Percentiles rank a stretch among this genome's conserved stretches.
Evolutionary conservation across 1,140 invertebrate genomes (phyloP).

Genomic region (Campoletis sonorensis): DNA sequence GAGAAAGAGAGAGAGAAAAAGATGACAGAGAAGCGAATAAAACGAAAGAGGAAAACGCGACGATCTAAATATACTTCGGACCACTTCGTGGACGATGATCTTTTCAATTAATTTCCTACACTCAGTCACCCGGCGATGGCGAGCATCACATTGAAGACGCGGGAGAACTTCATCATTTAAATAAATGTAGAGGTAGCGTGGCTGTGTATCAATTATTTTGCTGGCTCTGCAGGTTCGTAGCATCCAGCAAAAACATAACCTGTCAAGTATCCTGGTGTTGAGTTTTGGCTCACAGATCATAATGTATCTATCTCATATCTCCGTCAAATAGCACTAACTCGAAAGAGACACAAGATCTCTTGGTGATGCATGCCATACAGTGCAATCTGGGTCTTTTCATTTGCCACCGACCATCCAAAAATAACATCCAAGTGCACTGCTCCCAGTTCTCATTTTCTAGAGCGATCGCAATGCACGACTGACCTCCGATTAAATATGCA

Average conservation of each 20-base stretch:
- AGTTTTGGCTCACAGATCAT: background rate
- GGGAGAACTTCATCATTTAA: constrained; percentile 53
- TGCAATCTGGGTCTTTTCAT: constrained; percentile 27
- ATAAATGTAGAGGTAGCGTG: constrained; percentile 62
- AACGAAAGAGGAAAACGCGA: constrained; percentile 30
- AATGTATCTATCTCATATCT: constrained; percentile 18
- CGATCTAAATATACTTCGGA: constrained; percentile 30
- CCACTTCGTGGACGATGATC: background rate
- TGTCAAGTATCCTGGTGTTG: background rate
- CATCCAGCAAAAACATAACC: background rate
- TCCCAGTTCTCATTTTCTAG: constrained; percentile 18
- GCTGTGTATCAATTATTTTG: constrained; percentile 66
- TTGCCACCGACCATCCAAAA: constrained; percentile 19
- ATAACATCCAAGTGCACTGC: constrained; percentile 18
- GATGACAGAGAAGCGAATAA: background rate
- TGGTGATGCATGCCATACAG: constrained; percentile 21
- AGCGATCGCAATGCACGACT: constrained; percentile 10
- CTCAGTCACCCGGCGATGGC: constrained; percentile 16
- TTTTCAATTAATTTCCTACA: constrained; percentile 3
- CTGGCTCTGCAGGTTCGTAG: constrained; percentile 40
- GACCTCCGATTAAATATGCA: constrained; percentile 11
- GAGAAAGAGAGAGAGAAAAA: constrained; percentile 8
- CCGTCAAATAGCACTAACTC: background rate
- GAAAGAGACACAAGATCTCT: background rate
- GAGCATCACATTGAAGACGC: constrained; percentile 22